Evolutionary conservation across 2,888 invertebrate species (phyloP), one percentile per base, ranked within the genome.

Genomic region (Clunio marinus): DNA sequence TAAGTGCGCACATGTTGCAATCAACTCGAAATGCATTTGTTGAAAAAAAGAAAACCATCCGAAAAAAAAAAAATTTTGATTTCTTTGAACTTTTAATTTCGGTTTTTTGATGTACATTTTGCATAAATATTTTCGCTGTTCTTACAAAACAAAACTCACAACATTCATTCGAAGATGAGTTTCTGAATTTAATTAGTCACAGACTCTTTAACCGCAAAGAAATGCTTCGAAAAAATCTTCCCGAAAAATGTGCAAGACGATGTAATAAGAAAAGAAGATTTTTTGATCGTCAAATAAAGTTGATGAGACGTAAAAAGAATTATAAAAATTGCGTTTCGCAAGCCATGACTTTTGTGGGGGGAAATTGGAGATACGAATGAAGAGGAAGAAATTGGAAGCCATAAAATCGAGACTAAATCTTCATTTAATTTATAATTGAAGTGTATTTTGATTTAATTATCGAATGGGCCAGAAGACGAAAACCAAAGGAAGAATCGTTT

Each of bases 121-220:
- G 22, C 51, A 51, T 51, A 51, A 51, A 51, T 51, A 51, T 51
- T 51, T n/a, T 51, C 7, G 51, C 51, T 22, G 2, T 22, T 10
- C 28, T 15, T 15, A 24, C 8, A 58, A n/a, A 58, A 25, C 13
- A 1, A 10, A 51, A 51, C 17, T 32, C 24, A 59, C 17, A 59
- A 62, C 17, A 25, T 45, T 46, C 24, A 65, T 27, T 24, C 27
- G 22, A 51, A 66, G 27, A 55, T 66, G 55, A 63, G 20, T 28
- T n/a, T 55, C 55, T 66, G 63, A 63, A 63, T 66, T 55, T 66
- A 66, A 66, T 66, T 66, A 66, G 66, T 66, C 55, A 66, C 66
- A 66, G 66, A 66, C 66, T 66, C 46, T 66, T 66, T 66, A 66
- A 66, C 66, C 51, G 66, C 66, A 46, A 62, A 24, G 10, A 37